phyloP scores from a whole-genome alignment of 2,888 invertebrate genomes.

The Epirrhoe tristata region DNA sequence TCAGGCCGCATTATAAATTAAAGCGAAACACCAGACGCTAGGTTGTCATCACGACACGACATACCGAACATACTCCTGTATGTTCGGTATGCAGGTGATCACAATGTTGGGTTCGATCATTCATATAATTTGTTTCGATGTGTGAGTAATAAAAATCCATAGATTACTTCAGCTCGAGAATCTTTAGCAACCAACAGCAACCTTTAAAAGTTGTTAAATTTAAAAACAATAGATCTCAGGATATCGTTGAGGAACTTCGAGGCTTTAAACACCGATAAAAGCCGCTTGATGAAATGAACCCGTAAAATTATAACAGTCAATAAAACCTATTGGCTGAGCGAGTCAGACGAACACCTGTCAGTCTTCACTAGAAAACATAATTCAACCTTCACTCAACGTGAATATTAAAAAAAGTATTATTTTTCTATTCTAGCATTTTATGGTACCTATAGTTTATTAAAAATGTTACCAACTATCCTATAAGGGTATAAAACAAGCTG shows the following conservation, averaged over 20 bases:
- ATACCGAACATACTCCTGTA: too few relatives aligned
- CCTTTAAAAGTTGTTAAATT: not conserved
- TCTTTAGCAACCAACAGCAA: too few relatives aligned
- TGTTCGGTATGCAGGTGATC: not conserved
- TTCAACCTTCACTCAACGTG: conserved; percentile 15
- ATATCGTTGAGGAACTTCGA: not conserved
- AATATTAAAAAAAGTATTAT: conserved; percentile 7
- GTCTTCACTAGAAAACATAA: conserved; percentile 30
- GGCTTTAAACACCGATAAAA: not conserved
- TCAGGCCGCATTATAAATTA: conserved; percentile 45
- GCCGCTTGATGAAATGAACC: not conserved
- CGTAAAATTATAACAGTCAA: conserved; percentile 19
- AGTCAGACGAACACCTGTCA: conserved; percentile 37
- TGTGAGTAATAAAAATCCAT: too few relatives aligned
- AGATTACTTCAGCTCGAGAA: too few relatives aligned
- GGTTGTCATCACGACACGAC: conserved; percentile 14
- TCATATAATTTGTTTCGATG: not conserved
- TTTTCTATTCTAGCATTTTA: not conserved
- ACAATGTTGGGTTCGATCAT: not conserved
- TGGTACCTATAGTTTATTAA: not conserved
- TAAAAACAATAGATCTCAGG: not conserved
- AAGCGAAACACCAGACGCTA: conserved; percentile 16
- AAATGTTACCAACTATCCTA: not conserved
- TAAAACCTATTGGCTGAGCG: conserved; percentile 23
- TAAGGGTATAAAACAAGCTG: not conserved